phyloP scores from a whole-genome alignment of 2,797 vertebrate species.

The Scomberomorus guttatus region DNA sequence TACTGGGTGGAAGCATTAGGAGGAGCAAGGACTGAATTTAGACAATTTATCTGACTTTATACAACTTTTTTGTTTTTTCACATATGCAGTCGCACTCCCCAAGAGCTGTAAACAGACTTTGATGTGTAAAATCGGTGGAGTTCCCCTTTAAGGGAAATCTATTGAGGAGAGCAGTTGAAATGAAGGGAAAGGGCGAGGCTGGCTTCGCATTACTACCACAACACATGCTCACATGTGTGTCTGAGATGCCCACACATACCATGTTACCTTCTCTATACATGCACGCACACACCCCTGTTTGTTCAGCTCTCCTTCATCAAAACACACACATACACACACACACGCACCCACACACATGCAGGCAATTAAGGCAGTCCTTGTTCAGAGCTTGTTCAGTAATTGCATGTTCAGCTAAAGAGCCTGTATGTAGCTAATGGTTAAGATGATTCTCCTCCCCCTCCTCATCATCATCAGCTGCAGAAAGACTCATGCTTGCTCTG shows the following conservation, averaged over 20 bases:
- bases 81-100: background rate
- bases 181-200: conserved; percentile 31
- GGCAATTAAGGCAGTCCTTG: conserved; percentile 32
- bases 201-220: conserved; percentile 56
- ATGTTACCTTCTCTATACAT: background rate
- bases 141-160: conserved; percentile 14
- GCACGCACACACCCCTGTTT: conserved; percentile 25
- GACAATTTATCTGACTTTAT: background rate
- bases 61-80: background rate
- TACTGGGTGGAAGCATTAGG: background rate
- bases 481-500: too few relatives aligned
- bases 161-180: conserved; percentile 23
- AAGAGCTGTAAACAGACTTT: conserved; percentile 10
- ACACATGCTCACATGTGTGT: conserved; percentile 34
- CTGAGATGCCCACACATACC: conserved; percentile 4
- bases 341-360: conserved; percentile 43
- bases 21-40: background rate
- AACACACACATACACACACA: conserved; percentile 24
- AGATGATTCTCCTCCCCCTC: conserved; percentile 10
- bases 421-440: conserved; percentile 5
- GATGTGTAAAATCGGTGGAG: background rate
- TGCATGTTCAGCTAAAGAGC: conserved; percentile 12
- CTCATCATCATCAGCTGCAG: background rate
- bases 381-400: conserved; percentile 28
- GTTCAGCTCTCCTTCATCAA: conserved; percentile 32